Evolutionary conservation across 2,113 vertebrate species (phyloP).

Genomic region (Pituophis catenifer): DNA sequence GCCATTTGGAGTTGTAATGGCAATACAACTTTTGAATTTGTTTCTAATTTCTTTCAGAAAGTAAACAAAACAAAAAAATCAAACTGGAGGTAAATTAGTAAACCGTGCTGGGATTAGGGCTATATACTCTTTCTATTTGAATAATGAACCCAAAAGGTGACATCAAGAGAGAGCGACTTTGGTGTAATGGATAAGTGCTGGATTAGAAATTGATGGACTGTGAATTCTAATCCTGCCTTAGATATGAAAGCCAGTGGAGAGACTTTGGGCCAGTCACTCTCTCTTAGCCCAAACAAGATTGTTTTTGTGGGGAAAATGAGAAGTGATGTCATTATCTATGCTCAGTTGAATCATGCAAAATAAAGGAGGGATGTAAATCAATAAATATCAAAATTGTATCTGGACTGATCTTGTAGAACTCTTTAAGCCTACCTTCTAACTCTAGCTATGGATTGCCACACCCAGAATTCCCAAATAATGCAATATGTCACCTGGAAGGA

Average conservation of each 20-base stretch:
- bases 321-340: neutral
- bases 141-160: neutral
- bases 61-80: neutral
- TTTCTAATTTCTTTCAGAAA: neutral
- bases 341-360: neutral
- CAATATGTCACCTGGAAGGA: neutral
- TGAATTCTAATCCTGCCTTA: neutral
- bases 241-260: neutral
- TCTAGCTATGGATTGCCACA: neutral
- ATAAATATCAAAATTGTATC: neutral
- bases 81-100: neutral
- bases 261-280: neutral
- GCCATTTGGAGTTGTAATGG: neutral
- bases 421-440: neutral
- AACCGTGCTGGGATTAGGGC: neutral
- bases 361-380: neutral
- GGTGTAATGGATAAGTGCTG: neutral
- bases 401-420: neutral
- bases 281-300: neutral
- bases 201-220: neutral
- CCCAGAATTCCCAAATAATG: neutral
- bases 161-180: neutral
- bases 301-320: neutral
- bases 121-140: neutral
- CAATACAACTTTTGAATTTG: neutral